Evolutionary conservation across 2,888 invertebrate genomes (phyloP), one percentile per base, ranked within the genome.

Genomic region (Protula sp.): DNA sequence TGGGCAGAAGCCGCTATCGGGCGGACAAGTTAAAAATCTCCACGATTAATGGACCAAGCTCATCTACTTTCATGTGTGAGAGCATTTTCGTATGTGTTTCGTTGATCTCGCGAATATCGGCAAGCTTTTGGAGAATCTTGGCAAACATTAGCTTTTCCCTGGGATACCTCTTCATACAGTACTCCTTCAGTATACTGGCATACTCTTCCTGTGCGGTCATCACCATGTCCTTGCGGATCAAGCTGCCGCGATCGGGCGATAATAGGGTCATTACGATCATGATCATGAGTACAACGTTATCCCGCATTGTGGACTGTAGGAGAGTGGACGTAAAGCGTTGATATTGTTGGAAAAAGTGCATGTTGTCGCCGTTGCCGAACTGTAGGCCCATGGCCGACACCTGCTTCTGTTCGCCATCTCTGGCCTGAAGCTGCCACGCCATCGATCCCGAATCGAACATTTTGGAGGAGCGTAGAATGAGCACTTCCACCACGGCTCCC

Each of bases 11-110:
- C n/a, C n/a, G 14, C 30, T 27, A 55, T 60, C 59, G 59, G 5
- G 58, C 47, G 3, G 61, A 71, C 65, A 95, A 84, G 83, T 95
- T 94, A 77, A 95, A 94, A 76, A 95, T 94, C 85, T 95, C 95
- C 80, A 94, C 89, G 1, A 95, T 83, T 53, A 95, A 83, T 0
- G 95, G 95, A 73, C 94, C 94, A 45, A 95, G 90, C 75, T 89
- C 87, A 64, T 88, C 87, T 30, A 94, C 92, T 83, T 94, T 92
- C 27, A 94, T 92, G 81, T 93, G 90, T 47, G 94, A 85, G 81
- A 94, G 92, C 47, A 94, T 92, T 54, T 89, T 89, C 2, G 94
- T 90, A 24, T 94, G 88, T 72, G 92, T 91, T 72, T 93, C 92
- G 66, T 94, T 92, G 63, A 95, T 84, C 76, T 89, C 88, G 67